phyloP scores from a whole-genome alignment of 2,888 invertebrate genomes.

The Leptopterna dolabrata region DNA sequence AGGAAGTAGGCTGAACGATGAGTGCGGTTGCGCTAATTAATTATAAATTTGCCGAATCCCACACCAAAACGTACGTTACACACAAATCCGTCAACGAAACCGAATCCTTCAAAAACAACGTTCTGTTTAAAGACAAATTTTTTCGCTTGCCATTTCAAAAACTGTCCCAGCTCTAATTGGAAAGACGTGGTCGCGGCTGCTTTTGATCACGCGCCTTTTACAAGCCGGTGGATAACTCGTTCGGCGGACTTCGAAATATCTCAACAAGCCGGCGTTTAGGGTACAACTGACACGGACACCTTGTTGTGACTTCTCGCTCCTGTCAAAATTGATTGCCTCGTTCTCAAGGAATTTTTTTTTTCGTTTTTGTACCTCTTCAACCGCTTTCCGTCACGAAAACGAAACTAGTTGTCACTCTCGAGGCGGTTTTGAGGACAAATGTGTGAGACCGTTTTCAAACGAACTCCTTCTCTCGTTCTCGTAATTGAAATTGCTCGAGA shows the following conservation, averaged over 20 bases:
- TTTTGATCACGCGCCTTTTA: neutral
- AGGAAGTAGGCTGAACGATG: too few species aligned
- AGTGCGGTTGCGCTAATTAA: too few species aligned
- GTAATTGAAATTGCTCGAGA: neutral
- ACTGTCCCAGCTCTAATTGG: neutral
- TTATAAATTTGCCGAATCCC: too few species aligned
- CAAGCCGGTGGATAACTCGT: neutral
- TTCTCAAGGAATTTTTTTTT: neutral
- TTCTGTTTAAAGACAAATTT: too few species aligned
- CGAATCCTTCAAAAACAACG: too few species aligned
- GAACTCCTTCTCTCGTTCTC: neutral
- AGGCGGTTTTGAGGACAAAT: slow-evolving; percentile 17
- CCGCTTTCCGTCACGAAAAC: neutral
- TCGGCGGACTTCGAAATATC: neutral
- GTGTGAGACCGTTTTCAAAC: slow-evolving; percentile 14
- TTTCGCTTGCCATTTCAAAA: neutral
- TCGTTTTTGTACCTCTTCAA: neutral
- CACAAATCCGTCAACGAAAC: too few species aligned
- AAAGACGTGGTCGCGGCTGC: neutral
- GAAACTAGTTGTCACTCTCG: neutral
- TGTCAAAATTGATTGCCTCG: slow-evolving; percentile 3
- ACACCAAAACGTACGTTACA: too few species aligned
- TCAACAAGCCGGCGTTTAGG: neutral
- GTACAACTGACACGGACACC: neutral
- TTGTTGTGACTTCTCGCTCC: slow-evolving; percentile 1